Evolutionary conservation across 2,888 invertebrate genomes (phyloP).

Genomic region (Dicyrtomina minuta): DNA sequence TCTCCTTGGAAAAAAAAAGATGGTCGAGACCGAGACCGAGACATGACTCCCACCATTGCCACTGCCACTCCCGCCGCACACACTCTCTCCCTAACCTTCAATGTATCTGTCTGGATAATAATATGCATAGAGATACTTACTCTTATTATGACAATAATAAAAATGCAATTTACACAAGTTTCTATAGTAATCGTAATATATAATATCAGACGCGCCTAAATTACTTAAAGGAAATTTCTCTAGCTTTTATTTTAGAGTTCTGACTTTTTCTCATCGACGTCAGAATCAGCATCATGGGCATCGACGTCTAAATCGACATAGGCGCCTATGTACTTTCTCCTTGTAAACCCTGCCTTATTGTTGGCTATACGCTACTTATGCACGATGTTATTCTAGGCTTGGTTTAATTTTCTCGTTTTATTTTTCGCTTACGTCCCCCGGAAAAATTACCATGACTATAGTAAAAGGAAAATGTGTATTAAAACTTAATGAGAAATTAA

Average conservation of each 20-base stretch:
- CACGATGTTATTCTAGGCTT: background rate
- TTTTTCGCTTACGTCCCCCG: no score
- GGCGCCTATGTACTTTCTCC: no score
- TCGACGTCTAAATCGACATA: no score
- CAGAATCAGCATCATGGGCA: no score
- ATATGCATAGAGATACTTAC: no score
- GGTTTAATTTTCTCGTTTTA: background rate
- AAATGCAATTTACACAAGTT: no score
- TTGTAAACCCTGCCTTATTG: no score
- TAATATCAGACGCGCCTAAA: background rate
- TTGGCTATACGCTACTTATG: no score
- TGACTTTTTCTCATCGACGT: no score
- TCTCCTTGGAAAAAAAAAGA: slow-evolving; percentile 7
- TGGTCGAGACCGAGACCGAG: background rate
- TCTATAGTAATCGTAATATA: no score
- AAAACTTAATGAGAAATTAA: slow-evolving; percentile 34
- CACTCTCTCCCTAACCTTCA: background rate
- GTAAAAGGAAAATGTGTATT: no score
- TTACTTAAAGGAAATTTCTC: background rate
- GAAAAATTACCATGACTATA: slow-evolving; percentile 5
- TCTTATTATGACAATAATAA: no score
- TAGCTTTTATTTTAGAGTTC: background rate
- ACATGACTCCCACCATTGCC: background rate
- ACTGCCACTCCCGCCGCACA: background rate
- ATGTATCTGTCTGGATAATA: background rate